A percentile compares a stretch with the other conserved stretches of the same genome.
phyloP scores from a whole-genome alignment of 2,113 vertebrate species.

The Sinocyclocheilus anshuiensis region DNA sequence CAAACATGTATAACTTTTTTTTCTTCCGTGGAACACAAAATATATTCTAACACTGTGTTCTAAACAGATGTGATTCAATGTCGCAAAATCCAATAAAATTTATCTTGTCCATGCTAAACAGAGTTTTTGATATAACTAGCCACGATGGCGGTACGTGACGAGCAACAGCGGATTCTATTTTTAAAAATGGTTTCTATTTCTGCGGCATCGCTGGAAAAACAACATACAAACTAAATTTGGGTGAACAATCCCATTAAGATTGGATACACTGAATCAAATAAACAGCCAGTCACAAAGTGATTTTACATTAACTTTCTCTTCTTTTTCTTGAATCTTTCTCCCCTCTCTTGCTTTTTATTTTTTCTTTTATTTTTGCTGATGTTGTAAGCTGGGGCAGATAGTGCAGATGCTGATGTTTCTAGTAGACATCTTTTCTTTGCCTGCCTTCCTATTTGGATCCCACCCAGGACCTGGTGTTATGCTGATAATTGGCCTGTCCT shows the following conservation, averaged over 20 bases:
- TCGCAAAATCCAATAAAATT: too few relatives aligned
- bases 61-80: too few relatives aligned
- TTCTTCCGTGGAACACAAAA: too few relatives aligned
- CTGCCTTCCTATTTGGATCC: conserved; percentile 61
- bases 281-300: conserved; percentile 36
- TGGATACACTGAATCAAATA: conserved; percentile 14
- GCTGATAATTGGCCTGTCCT: conserved; percentile 71
- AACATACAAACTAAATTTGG: neutral
- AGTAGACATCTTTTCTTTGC: conserved; percentile 48
- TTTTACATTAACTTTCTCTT: conserved; percentile 37
- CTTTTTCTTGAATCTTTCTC: conserved; percentile 15
- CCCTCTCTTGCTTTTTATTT: neutral
- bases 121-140: too few relatives aligned
- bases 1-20: too few relatives aligned
- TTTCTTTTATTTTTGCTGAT: conserved; percentile 43
- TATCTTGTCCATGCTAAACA: too few relatives aligned
- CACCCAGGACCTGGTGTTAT: conserved; percentile 70
- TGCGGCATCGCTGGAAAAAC: too few relatives aligned
- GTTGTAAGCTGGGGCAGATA: conserved; percentile 57
- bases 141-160: too few relatives aligned
- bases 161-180: too few relatives aligned
- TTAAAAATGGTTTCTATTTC: too few relatives aligned
- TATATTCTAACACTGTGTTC: too few relatives aligned
- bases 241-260: neutral
- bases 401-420: conserved; percentile 52